These are phyloP conservation scores for Dryas iulia DNA, from an alignment of 1,140 invertebrate genomes.

Conservation along the genomic window DNA sequence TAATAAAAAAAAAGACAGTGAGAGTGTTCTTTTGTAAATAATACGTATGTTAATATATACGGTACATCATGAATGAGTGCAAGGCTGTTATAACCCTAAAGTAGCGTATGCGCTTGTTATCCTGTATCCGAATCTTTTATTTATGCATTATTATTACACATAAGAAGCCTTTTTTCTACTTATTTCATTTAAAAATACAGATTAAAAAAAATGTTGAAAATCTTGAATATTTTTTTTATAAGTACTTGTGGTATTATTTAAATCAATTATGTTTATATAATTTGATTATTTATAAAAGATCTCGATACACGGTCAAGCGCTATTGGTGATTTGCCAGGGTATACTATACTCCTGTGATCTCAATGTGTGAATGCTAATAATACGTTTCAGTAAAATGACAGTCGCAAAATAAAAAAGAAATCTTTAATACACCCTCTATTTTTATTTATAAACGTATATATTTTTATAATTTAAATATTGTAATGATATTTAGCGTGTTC, in stretches of 20 bases:
- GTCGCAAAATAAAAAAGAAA: conserved; percentile 50
- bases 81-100: conserved; percentile 50
- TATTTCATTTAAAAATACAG: too few relatives aligned
- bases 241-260: neutral
- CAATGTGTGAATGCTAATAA: conserved; percentile 68
- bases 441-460: neutral
- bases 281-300: neutral
- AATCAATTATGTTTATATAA: neutral
- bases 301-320: conserved; percentile 31
- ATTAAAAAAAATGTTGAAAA: neutral
- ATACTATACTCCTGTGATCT: conserved; percentile 74
- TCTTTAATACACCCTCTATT: neutral
- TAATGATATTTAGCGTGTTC: neutral
- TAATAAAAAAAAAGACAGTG: conserved; percentile 56
- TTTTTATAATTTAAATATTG: conserved; percentile 1
- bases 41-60: conserved; percentile 46
- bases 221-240: neutral
- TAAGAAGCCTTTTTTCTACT: too few relatives aligned
- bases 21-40: conserved; percentile 62
- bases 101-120: conserved; percentile 30
- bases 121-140: conserved; percentile 29
- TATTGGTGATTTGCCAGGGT: conserved; percentile 68
- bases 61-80: conserved; percentile 46
- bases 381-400: conserved; percentile 32
- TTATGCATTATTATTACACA: neutral